Base-by-base conservation (phyloP, 2,888 invertebrate species). In the Geotrupes spiniger region DNA sequence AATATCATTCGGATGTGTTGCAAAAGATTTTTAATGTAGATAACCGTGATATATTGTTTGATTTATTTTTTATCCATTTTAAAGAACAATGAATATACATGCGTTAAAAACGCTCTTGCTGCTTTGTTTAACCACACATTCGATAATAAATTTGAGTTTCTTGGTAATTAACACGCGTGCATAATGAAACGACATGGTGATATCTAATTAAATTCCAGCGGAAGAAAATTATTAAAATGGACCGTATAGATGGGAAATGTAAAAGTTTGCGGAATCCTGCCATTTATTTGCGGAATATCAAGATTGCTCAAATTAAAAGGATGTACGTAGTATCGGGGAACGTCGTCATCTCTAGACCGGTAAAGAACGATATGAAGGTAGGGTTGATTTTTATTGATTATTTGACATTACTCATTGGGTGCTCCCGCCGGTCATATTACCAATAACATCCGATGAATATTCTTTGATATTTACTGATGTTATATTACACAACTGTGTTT, bases 181-280 rank as follows among this genome's bases (percentile, higher is more conserved):
- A 11, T 4, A 9, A 9, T 14, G 16, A 38, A 8, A 14, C n/a
- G 25, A 5, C 2, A 14, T 36, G 26, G 16, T 33, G 11, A 9
- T 28, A n/a, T 11, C 15, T 33, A 42, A 21, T 33, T 25, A 16
- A 17, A 31, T 21, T 15, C 11, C 43, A 60, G 58, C 45, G 55
- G 14, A 51, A 54, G 42, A 63, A 61, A 48, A 56, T 59, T 1
- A 28, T 63, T 14, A 55, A 58, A 46, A 42, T 63, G 11, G 54
- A 61, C 25, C 54, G 54, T 6, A 56, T 62, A 29, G 48, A 50
- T 44, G 61, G 61, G 26, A 46, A 31, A 15, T 62, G 62, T 47
- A 52, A 51, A 33, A 55, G 55, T 28, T 41, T 53, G 41, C 46
- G 49, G 29, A 56, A 60, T 38, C 48, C 58, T 8, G 44, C 54